Evolutionary conservation across 2,888 invertebrate genomes (phyloP).

Genomic region (Dorcus hopei): DNA sequence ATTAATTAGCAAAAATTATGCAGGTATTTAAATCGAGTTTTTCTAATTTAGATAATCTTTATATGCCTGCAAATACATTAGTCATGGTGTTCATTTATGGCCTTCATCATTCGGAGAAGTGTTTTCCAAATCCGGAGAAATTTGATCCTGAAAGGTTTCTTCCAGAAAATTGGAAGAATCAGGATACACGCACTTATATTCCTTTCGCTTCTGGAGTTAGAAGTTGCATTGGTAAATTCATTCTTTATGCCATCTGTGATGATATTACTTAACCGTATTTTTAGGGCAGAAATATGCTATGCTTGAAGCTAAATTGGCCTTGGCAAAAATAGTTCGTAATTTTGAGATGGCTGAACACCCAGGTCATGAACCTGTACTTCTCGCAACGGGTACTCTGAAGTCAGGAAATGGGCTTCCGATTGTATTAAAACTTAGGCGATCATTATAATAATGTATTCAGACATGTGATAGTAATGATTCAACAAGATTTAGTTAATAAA

Average conservation of each 20-base stretch:
- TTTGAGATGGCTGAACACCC: neutral
- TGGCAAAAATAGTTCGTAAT: neutral
- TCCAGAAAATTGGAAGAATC: constrained; percentile 8
- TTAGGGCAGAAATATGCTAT: neutral
- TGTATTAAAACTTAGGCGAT: constrained; percentile 2
- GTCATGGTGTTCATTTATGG: constrained; percentile 10
- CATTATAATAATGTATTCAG: too few relatives aligned
- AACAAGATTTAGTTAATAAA: too few relatives aligned
- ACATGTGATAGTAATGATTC: too few relatives aligned
- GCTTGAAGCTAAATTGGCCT: neutral
- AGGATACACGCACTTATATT: neutral
- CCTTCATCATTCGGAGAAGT: constrained; percentile 12
- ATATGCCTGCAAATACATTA: neutral
- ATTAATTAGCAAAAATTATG: neutral
- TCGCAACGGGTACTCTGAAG: constrained; percentile 7
- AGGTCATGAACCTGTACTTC: constrained; percentile 2
- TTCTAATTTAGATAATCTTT: neutral
- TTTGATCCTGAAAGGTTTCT: constrained; percentile 23
- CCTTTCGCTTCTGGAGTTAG: neutral
- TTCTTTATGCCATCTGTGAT: neutral
- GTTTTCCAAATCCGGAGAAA: constrained; percentile 18
- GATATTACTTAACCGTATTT: neutral
- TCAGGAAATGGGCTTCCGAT: constrained; percentile 14
- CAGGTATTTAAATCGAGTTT: too few relatives aligned
- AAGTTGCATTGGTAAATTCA: constrained; percentile 3